A percentile compares a stretch with the other conserved stretches of the same genome.
Conservation (phyloP, 2,113 vertebrate genomes). For the Calidris pugnax region DNA sequence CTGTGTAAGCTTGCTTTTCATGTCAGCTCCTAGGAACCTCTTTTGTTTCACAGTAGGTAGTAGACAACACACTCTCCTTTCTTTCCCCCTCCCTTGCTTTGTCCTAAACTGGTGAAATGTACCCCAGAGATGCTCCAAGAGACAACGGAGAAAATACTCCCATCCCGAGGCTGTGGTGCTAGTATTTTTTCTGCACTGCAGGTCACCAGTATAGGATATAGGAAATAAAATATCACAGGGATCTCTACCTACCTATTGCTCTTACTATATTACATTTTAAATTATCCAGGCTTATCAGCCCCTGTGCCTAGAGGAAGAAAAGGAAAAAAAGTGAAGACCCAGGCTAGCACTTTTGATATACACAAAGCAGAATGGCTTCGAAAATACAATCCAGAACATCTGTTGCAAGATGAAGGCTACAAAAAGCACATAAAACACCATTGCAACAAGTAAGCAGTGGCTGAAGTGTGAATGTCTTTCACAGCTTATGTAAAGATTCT, state of each 20-base stretch:
- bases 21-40: accelerated
- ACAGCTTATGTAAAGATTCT: neutral
- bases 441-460: slow-evolving; percentile 92
- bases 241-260: neutral
- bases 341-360: slow-evolving; percentile 95
- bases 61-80: neutral
- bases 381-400: slow-evolving; percentile 97
- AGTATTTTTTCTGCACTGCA: neutral
- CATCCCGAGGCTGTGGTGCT: neutral
- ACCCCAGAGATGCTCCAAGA: neutral
- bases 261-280: neutral
- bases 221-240: neutral
- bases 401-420: slow-evolving; percentile 96
- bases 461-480: neutral
- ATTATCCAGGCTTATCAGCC: slow-evolving; percentile 87
- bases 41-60: neutral
- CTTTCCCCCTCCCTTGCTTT: neutral
- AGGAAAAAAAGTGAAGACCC: slow-evolving; percentile 97
- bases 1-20: neutral
- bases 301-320: slow-evolving; percentile 96
- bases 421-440: slow-evolving; percentile 99
- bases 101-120: neutral
- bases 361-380: slow-evolving; percentile 98
- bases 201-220: neutral
- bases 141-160: neutral